Percentiles rank a stretch among this genome's conserved stretches.
Conservation (phyloP, 2,888 invertebrate genomes). For the Chorisops tibialis region DNA sequence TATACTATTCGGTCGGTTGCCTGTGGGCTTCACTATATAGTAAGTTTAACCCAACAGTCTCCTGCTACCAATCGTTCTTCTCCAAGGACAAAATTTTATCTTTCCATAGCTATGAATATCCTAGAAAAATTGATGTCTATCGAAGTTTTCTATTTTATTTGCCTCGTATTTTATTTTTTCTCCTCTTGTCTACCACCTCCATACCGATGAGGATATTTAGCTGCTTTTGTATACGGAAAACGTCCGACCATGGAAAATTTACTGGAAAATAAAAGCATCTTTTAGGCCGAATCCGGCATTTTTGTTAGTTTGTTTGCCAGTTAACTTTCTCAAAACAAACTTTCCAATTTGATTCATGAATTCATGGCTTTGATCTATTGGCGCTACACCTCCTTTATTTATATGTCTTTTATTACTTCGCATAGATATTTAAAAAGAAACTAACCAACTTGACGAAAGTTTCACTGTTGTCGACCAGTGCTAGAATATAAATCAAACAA, state of each 20-base stretch:
- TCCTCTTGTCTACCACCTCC: not conserved
- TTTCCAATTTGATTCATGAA: constrained; percentile 13
- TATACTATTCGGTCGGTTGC: not conserved
- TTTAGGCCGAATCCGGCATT: not conserved
- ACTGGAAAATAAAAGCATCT: not conserved
- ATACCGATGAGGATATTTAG: not conserved
- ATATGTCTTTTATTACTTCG: constrained; percentile 9
- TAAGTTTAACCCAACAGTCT: not conserved
- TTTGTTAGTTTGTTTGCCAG: not conserved
- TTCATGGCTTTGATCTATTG: constrained; percentile 17
- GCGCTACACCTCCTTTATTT: constrained; percentile 1
- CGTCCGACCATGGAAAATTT: not conserved
- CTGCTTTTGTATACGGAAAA: not conserved
- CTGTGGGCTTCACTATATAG: not conserved
- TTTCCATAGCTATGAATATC: not conserved
- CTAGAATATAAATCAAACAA: not conserved
- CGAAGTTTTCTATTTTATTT: constrained; percentile 17
- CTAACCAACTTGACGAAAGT: constrained; percentile 1
- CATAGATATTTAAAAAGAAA: constrained; percentile 8
- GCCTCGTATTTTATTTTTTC: constrained; percentile 1
- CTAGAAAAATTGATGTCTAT: constrained; percentile 10
- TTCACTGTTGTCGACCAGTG: not conserved
- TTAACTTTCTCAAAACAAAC: not conserved
- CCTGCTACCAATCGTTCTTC: not conserved
- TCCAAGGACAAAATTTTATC: not conserved